These are phyloP conservation scores for Pemphredon lugubris DNA, from an alignment of 2,888 invertebrate species.

Conservation along the genomic window DNA sequence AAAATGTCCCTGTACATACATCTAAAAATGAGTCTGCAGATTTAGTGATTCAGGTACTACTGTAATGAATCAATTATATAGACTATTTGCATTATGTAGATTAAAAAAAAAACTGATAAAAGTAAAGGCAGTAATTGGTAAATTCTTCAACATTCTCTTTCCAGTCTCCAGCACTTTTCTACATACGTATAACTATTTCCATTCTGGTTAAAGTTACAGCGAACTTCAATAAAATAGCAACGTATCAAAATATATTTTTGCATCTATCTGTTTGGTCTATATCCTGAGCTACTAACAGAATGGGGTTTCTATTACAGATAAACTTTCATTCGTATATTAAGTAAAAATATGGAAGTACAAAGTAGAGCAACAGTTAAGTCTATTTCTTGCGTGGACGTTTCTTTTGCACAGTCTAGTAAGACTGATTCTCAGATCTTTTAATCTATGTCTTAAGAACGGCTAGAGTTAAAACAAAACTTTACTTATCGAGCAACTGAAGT, in stretches of 20 bases:
- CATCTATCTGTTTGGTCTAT: constrained; percentile 74
- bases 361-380: constrained; percentile 65
- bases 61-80: constrained; percentile 66
- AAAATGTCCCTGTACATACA: constrained; percentile 38
- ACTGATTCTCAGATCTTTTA: constrained; percentile 22
- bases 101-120: constrained; percentile 41
- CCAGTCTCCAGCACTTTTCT: constrained; percentile 54
- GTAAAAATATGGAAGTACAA: constrained; percentile 68
- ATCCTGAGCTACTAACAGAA: constrained; percentile 75
- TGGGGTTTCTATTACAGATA: constrained; percentile 57
- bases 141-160: constrained; percentile 48
- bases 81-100: constrained; percentile 40
- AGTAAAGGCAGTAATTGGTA: constrained; percentile 45
- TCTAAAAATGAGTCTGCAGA: constrained; percentile 62
- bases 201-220: constrained; percentile 60
- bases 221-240: constrained; percentile 73
- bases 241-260: constrained; percentile 78
- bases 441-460: constrained; percentile 14
- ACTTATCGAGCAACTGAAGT: constrained; percentile 16
- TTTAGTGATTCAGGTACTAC: constrained; percentile 69
- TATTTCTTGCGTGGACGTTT: constrained; percentile 65
- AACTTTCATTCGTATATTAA: constrained; percentile 58
- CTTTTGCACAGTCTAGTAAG: constrained; percentile 37
- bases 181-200: constrained; percentile 48
- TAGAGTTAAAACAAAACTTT: constrained; percentile 8